phyloP scores from a whole-genome alignment of 37 sponge, comb jelly and placozoan genomes.

The Aplysina aerophoba region DNA sequence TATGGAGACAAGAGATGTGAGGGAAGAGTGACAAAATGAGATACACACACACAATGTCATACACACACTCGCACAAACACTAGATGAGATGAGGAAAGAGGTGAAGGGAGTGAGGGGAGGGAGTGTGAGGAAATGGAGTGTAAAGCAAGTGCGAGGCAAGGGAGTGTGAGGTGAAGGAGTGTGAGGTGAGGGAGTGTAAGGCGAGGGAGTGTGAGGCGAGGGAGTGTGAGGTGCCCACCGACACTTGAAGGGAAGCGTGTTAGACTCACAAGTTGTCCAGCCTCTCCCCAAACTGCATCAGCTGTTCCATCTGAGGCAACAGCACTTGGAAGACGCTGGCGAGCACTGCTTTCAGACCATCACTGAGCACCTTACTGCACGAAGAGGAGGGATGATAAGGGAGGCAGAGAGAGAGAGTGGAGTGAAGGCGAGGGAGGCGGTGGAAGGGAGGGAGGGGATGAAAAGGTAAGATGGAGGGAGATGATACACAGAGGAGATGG shows the following conservation, averaged over 20 bases:
- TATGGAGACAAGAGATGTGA: too few species aligned
- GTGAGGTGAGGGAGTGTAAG: neutral
- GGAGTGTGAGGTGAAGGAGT: neutral
- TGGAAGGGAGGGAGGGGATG: too few species aligned
- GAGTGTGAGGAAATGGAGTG: neutral
- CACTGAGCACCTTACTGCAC: slow-evolving; percentile 11
- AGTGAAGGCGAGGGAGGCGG: too few species aligned
- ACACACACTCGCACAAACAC: too few species aligned
- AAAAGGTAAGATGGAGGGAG: too few species aligned
- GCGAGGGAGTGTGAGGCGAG: neutral
- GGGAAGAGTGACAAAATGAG: too few species aligned
- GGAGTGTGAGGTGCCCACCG: too few species aligned
- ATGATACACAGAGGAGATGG: too few species aligned
- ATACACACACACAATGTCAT: too few species aligned
- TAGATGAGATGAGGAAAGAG: neutral
- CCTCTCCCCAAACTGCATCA: slow-evolving; percentile 79
- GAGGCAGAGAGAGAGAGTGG: too few species aligned
- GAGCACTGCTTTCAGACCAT: slow-evolving; percentile 49
- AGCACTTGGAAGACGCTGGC: slow-evolving; percentile 61
- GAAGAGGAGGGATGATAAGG: neutral
- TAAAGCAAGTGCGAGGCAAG: neutral
- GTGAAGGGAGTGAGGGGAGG: neutral
- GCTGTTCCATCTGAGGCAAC: slow-evolving; percentile 73
- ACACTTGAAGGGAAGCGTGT: too few species aligned
- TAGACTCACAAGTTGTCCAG: slow-evolving; percentile 78